Evolutionary conservation across 2,113 vertebrate genomes (phyloP), one percentile per base, ranked within the genome.

Genomic region (Diadophis punctatus): DNA sequence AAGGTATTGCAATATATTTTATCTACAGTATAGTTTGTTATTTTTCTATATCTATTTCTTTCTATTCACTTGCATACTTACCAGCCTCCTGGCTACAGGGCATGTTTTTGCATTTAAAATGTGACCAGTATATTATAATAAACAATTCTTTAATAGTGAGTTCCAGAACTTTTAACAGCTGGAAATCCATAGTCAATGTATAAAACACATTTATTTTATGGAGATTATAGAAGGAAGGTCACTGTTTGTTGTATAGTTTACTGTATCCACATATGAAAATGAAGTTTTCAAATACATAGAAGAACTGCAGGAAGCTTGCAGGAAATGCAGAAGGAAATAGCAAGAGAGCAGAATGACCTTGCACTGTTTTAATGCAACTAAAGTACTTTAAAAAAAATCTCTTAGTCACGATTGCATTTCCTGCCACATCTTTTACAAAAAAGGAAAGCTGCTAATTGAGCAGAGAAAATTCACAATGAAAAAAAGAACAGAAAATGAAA

Each of bases 251-350:
- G 30, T 56, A 22, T 49, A 52, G 18, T 84, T 92, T 48, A 58
- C 12, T 53, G 80, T 30, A 34, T 27, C 10, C 52, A 88, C 52
- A 89, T 6, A 22, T 58, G 18, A 14, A 88, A 89, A 84, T 58
- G 11, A 48, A 43, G 14, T 10, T 34, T 43, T 87, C 86, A 34
- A 48, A 80, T 92, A 43, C 68, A 9, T 25, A 55, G 20, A 84
- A 89, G 84, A 80, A 89, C 84, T 34, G 52, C 52, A 89, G 87
- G 63, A 85, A 92, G 16, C 68, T 89, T 30, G 34, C 87, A 92
- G 91, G 68, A 89, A 89, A 89, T 49, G 52, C 91, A 51, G 8
- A 39, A 91, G 56, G 91, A 87, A 87, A 68, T 20, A 56, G 85
- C 30, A 87, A 58, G 46, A 39, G 51, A 91, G 34, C 55, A 52